Evolutionary conservation across 2,113 vertebrate species (phyloP), one percentile per base, ranked within the genome.

Genomic region (Anhinga anhinga): DNA sequence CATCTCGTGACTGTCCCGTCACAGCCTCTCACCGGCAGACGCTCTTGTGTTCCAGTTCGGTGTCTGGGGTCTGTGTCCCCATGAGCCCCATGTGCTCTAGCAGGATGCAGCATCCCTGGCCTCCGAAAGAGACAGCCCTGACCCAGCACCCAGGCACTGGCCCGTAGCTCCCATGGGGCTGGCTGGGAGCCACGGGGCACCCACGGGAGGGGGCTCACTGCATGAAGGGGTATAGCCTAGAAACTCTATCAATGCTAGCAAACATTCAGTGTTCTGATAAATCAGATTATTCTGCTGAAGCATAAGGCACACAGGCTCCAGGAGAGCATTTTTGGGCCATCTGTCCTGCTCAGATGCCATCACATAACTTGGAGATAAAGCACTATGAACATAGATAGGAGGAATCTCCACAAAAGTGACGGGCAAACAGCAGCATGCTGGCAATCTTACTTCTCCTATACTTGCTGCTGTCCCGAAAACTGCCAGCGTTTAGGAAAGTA

Each of bases 311-410:
- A 10, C 30, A 34, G 44, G 8, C 27, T n/a, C 30, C 61, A 52
- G 38, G 44, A 10, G 3, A 36, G 81, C 72, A 52, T 29, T 18
- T 44, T 44, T 1, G 4, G 70, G 56, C 29, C 63, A 3, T 15
- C 49, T 26, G 22, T 29, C 25, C 55, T 36, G 45, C 29, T 44
- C 5, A 44, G 50, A 2, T 83, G 69, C 59, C 59, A 1, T 9
- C 19, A 34, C 2, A 13, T 27, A 29, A 16, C 47, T 19, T 1
- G 4, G 44, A 47, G 34, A 27, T 13, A 2, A 34, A 18, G 30
- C 3, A 1, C 87, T 42, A 0, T 9, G n/a, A 55, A 5, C 9
- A 1, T 10, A 4, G 2, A 3, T 3, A 22, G 58, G 47, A 50
- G 73, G n/a, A 58, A 44, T 25, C 23, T n/a, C 73, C 1, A 1